Evolutionary conservation across 2,113 vertebrate genomes (phyloP), one percentile per base, ranked within the genome.

Genomic region (Stegastes partitus): DNA sequence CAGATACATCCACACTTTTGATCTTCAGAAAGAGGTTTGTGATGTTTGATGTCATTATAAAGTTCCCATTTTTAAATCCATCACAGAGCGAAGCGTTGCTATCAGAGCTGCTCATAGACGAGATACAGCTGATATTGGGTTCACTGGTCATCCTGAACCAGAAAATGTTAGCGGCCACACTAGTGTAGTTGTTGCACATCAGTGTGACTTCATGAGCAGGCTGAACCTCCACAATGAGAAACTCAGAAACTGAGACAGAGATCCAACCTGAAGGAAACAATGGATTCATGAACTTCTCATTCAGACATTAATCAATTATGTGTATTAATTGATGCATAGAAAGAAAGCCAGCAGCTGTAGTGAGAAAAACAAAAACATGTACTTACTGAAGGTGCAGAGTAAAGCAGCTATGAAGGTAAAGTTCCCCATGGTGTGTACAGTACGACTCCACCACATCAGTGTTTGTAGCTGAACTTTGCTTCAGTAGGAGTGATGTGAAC

Each of bases 91-190:
- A 2, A 39, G 0, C 15, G 0, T 18, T 51, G 1, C 0, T 0
- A 7, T 37, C 14, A 26, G 26, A 11, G 1, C 0, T 26, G 0
- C 0, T 0, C 51, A 79, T 64, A 6, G 11, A 14, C 22, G 62
- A 62, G 68, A 83, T 73, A 0, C 26, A 4, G 26, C 22, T 68
- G 55, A 1, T 0, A 1, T 47, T 45, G 21, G 5, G 0, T 21
- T 2, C 12, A 12, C 18, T 28, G 39, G 1, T 11, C 25, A 76
- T 5, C 28, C 12, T 76, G 67, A 47, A 77, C 82, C 82, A 87
- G 9, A 0, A 0, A 4, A 67, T 58, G 19, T 47, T 2, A 39
- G 3, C 0, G 1, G 0, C 0, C 12, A 2, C 0, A 2, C 0
- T 11, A 14, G n/a, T 26, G 1, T 62, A 34, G 49, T 86, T 89